These are phyloP conservation scores for Belgica antarctica DNA, from an alignment of 2,888 invertebrate genomes.

Conservation along the genomic window DNA sequence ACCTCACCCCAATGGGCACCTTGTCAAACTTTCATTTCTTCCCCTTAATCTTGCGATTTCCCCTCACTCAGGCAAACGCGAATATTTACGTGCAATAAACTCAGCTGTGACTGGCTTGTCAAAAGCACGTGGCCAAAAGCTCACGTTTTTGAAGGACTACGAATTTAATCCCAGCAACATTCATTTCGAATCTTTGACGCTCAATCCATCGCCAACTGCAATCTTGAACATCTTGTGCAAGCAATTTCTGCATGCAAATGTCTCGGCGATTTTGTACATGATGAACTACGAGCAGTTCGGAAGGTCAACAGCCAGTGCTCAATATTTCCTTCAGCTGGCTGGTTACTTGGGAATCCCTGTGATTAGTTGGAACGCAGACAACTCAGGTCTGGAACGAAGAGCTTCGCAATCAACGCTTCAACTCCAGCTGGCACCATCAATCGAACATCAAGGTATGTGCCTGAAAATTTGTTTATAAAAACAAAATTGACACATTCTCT, in stretches of 20 bases:
- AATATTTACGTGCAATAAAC: constrained; percentile 66
- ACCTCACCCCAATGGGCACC: constrained; percentile 11
- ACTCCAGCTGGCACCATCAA: constrained; percentile 91
- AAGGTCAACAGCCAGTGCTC: constrained; percentile 87
- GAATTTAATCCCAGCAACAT: constrained; percentile 64
- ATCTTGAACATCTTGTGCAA: constrained; percentile 84
- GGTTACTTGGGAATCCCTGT: constrained; percentile 94
- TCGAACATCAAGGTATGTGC: constrained; percentile 96
- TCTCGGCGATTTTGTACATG: constrained; percentile 88
- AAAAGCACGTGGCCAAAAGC: constrained; percentile 59
- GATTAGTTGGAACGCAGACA: constrained; percentile 97
- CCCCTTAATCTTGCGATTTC: not conserved
- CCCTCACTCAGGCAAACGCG: constrained; percentile 61
- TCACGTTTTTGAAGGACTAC: constrained; percentile 64
- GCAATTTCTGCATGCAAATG: constrained; percentile 84
- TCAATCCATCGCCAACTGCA: constrained; percentile 76
- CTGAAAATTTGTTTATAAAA: no score
- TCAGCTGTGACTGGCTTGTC: constrained; percentile 62
- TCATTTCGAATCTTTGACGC: constrained; percentile 65
- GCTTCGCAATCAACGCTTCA: constrained; percentile 86
- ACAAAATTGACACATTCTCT: no score
- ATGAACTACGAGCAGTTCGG: constrained; percentile 95
- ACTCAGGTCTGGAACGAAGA: constrained; percentile 77
- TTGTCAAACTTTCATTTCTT: not conserved
- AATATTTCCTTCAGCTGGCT: constrained; percentile 89